Base-by-base conservation (phyloP, 2,888 invertebrate species). In the Drepanosiphum platanoidis region DNA sequence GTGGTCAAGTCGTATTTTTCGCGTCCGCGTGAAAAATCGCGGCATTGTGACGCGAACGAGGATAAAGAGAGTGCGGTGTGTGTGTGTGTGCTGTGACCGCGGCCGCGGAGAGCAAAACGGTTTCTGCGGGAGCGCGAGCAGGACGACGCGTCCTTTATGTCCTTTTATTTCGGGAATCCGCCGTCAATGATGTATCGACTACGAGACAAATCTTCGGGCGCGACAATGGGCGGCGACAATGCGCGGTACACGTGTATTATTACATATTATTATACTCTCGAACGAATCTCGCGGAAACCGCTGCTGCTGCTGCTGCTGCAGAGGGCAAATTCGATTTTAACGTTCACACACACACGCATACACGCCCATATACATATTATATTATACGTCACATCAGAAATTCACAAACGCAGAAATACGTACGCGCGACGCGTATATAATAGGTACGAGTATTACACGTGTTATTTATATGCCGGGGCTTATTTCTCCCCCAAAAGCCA, bases 161-260 rank as follows among this genome's bases (percentile, higher is more conserved):
- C 32, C 78, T 79, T 66, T 61, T 79, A 79, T 79, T 42, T 66
- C 42, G 30, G 64, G 52, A 46, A 79, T 68, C 46, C 13, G 79
- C 68, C 79, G 68, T 79, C 79, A 79, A 52, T 80, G 80, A 80
- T 80, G 80, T 80, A 80, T 80, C 70, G 80, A 80, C 80, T 22
- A 80, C 75, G 66, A 77, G 77, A 52, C 64, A 78, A 78, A 64
- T 78, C 64, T 72, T 72, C 79, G 79, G 32, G 27, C 13, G 15
- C 34, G 39, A 71, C 71, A 71, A 71, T 39, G 22, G 32, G 18
- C 22, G 18, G n/a, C 61, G 39, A 78, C 78, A 78, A 79, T 79
- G 66, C 30, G 32, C 64, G 11, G 1, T 77, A 80, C 80, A 80
- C 52, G 68, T 80, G 80, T 70, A 68, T 70, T 70, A 70, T n/a